Percentiles rank a stretch among this genome's conserved stretches.
Conservation (phyloP, 2,113 vertebrate genomes). For the Pampusana beccarii region DNA sequence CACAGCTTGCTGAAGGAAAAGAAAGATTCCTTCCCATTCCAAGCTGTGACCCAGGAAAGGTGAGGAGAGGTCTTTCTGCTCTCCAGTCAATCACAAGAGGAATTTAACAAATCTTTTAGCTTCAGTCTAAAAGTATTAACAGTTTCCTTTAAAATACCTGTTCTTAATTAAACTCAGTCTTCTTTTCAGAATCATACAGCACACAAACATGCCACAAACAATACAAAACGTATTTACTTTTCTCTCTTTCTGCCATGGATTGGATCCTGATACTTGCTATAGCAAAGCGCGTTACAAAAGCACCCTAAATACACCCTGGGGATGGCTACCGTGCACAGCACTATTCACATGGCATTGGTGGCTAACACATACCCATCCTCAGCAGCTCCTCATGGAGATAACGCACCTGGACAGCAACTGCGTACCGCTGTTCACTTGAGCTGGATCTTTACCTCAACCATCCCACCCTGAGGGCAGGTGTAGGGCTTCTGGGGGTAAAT, state of each 20-base stretch:
- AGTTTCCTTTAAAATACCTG: background rate
- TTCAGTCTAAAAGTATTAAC: background rate
- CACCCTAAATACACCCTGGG: accelerated
- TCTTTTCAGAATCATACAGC: background rate
- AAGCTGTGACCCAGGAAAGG: background rate
- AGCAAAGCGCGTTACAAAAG: accelerated
- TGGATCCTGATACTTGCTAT: too few species aligned
- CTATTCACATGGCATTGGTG: accelerated
- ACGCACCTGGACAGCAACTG: background rate
- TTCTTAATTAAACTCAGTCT: background rate
- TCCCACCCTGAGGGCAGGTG: accelerated
- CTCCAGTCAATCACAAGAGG: background rate
- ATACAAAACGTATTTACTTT: background rate
- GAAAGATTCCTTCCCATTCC: background rate
- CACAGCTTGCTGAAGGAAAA: background rate
- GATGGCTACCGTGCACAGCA: accelerated
- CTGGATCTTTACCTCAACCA: accelerated
- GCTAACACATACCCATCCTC: accelerated
- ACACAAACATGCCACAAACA: background rate
- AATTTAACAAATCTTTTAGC: background rate
- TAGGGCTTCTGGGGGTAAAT: background rate
- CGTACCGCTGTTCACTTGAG: background rate
- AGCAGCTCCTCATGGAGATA: background rate
- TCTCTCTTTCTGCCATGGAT: accelerated
- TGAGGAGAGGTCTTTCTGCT: background rate